A percentile compares a stretch with the other conserved stretches of the same genome.
phyloP scores from a whole-genome alignment of 2,888 invertebrate genomes.

The Brachynemurus nebulosus region DNA sequence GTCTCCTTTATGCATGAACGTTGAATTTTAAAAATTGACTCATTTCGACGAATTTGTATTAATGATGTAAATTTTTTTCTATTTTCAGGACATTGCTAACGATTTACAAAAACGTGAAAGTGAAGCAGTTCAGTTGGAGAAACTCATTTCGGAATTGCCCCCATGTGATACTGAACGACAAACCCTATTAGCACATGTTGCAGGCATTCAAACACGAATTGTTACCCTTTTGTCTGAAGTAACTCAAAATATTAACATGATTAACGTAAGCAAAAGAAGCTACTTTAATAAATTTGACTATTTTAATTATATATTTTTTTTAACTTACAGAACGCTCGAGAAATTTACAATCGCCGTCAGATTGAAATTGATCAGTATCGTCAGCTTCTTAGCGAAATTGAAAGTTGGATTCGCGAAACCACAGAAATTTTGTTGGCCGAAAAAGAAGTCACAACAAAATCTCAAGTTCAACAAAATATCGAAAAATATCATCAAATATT shows the following conservation, averaged over 20 bases:
- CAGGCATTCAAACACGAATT: conserved; percentile 48
- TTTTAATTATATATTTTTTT: no score
- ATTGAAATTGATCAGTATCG: conserved; percentile 40
- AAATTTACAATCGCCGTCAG: conserved; percentile 36
- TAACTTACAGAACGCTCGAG: conserved; percentile 36
- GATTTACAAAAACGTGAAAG: conserved; percentile 55
- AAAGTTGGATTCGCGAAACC: conserved; percentile 38
- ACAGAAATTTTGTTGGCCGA: conserved; percentile 25
- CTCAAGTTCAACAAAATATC: conserved; percentile 26
- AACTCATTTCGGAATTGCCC: conserved; percentile 44
- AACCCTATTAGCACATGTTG: conserved; percentile 38
- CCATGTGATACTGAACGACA: conserved; percentile 44
- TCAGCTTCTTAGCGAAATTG: conserved; percentile 36
- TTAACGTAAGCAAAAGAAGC: no score
- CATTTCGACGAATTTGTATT: no score
- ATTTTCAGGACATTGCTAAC: conserved; percentile 50
- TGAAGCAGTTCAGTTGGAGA: conserved; percentile 48
- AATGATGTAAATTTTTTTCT: no score
- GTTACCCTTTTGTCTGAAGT: conserved; percentile 52
- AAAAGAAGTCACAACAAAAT: conserved; percentile 20
- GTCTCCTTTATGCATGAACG: no score
- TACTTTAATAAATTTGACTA: no score
- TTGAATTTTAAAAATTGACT: no score
- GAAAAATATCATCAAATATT: conserved; percentile 25
- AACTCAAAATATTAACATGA: conserved; percentile 44